These are phyloP conservation scores for Guaruba guarouba DNA, from an alignment of 2,113 vertebrate genomes.

Conservation along the genomic window DNA sequence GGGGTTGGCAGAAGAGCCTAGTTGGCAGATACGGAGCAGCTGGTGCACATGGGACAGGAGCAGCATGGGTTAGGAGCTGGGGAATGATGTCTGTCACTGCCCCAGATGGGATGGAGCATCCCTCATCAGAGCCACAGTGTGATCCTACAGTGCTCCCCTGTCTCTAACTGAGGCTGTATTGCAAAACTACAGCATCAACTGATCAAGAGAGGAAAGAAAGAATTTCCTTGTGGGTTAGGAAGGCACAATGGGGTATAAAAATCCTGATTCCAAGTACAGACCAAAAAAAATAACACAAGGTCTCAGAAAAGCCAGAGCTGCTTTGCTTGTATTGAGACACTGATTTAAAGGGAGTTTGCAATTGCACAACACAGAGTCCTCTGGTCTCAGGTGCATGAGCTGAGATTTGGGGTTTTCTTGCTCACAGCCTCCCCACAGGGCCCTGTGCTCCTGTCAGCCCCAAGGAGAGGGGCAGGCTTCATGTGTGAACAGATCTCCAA, in stretches of 20 bases:
- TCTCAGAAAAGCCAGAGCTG: background rate
- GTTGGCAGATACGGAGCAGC: background rate
- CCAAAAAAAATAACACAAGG: no score
- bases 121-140: accelerated
- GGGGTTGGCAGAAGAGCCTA: background rate
- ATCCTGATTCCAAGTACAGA: background rate
- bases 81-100: background rate
- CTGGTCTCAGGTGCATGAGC: accelerated
- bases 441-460: background rate
- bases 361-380: accelerated
- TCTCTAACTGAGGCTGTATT: background rate
- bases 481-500: background rate
- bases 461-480: background rate
- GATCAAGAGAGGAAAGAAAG: background rate
- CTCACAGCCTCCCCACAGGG: accelerated
- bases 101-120: background rate
- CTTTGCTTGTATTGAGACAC: background rate
- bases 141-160: accelerated
- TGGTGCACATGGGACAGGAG: background rate
- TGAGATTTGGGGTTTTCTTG: background rate
- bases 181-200: background rate
- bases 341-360: background rate
- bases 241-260: background rate
- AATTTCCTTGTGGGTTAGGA: background rate
- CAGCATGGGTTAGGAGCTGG: background rate